Evolutionary conservation across 2,797 vertebrate species (phyloP).

Genomic region (Nannoperca obscura): DNA sequence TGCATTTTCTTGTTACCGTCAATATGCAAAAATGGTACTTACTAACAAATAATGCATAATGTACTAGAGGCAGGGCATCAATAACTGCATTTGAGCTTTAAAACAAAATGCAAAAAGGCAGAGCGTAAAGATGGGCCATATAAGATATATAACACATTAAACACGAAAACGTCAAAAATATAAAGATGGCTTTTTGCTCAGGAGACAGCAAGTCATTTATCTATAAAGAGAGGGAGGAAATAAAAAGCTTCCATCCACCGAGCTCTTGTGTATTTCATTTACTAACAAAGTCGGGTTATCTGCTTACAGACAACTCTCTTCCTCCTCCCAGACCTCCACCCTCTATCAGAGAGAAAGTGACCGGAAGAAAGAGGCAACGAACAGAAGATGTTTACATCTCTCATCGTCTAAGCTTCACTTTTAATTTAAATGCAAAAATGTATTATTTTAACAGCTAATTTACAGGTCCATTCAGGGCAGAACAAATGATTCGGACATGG

Average conservation of each 20-base stretch:
- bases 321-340: slow-evolving; percentile 67
- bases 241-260: slow-evolving; percentile 82
- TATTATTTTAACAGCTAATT: not conserved
- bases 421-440: slow-evolving; percentile 6
- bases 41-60: slow-evolving; percentile 99
- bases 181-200: slow-evolving; percentile 85
- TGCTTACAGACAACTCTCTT: slow-evolving; percentile 77
- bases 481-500: slow-evolving; percentile 10
- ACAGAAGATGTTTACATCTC: slow-evolving; percentile 23
- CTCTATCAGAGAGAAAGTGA: slow-evolving; percentile 53
- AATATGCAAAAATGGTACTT: slow-evolving; percentile 99
- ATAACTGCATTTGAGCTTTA: slow-evolving; percentile 95
- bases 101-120: slow-evolving; percentile 92
- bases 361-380: slow-evolving; percentile 42
- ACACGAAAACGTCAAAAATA: slow-evolving; percentile 90
- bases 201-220: slow-evolving; percentile 86
- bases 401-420: slow-evolving; percentile 33
- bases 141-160: slow-evolving; percentile 89
- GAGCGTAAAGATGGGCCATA: slow-evolving; percentile 81
- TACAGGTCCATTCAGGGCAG: not conserved
- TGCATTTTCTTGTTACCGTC: slow-evolving; percentile 99
- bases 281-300: slow-evolving; percentile 85
- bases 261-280: slow-evolving; percentile 84
- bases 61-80: slow-evolving; percentile 94
- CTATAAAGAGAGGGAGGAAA: slow-evolving; percentile 83